Evolutionary conservation across 2,797 vertebrate genomes (phyloP).

Genomic region (Phrynocephalus guinanensis): DNA sequence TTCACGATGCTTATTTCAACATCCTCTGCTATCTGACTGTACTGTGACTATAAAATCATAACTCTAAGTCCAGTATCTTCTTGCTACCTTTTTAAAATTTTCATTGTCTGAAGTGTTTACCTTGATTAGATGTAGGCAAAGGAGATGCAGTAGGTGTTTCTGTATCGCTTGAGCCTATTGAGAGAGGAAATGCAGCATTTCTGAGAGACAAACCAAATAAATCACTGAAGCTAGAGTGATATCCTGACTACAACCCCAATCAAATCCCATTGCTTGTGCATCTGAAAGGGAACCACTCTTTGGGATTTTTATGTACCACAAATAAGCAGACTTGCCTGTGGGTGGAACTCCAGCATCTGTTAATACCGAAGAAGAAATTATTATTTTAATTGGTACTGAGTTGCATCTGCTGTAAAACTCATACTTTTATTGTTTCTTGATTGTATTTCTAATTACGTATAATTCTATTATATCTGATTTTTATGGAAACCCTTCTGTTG

Average conservation of each 20-base stretch:
- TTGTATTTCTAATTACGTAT: neutral
- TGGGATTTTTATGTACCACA: neutral
- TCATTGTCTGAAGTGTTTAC: neutral
- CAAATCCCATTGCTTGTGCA: neutral
- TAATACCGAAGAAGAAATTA: neutral
- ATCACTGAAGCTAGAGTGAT: neutral
- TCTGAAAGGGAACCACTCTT: neutral
- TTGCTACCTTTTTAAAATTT: neutral
- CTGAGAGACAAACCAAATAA: neutral
- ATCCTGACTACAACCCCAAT: too few relatives aligned
- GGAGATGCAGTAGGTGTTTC: neutral
- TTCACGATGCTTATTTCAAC: neutral
- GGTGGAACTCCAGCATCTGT: rapidly evolving
- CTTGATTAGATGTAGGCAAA: neutral
- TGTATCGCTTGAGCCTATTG: neutral
- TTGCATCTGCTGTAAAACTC: neutral
- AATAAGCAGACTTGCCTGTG: conserved; percentile 21
- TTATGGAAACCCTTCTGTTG: neutral
- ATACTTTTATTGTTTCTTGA: neutral
- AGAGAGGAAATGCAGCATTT: neutral
- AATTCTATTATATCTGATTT: neutral
- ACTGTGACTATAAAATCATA: neutral
- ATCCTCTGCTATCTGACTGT: neutral
- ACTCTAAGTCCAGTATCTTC: neutral
- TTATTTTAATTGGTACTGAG: neutral